Evolutionary conservation across 2,113 vertebrate genomes (phyloP).

Genomic region (Sinocyclocheilus maitianheensis): DNA sequence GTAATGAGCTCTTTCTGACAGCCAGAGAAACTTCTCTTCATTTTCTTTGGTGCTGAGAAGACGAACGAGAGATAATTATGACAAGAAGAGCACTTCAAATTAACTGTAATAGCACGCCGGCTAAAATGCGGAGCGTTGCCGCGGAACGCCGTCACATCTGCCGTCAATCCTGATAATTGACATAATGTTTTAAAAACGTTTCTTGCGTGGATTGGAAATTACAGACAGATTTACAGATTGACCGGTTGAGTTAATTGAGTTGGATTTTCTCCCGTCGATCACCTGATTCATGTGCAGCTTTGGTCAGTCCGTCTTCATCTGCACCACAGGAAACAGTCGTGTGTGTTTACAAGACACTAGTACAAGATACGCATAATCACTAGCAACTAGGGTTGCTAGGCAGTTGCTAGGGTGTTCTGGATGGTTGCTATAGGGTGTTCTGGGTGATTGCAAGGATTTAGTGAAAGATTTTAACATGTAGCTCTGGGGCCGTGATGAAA

Average conservation of each 20-base stretch:
- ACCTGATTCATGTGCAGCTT: not conserved
- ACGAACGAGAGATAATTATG: conserved; percentile 39
- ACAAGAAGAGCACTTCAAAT: conserved; percentile 37
- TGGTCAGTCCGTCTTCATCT: not conserved
- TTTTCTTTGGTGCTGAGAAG: conserved; percentile 39
- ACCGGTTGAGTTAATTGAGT: not conserved
- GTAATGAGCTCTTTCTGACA: conserved; percentile 43
- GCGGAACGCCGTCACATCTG: not conserved
- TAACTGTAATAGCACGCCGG: conserved; percentile 19
- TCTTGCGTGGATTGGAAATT: conserved; percentile 1
- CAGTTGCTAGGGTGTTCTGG: not conserved
- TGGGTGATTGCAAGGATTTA: not conserved
- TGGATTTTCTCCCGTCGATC: not conserved
- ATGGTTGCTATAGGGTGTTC: no score
- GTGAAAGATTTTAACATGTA: not conserved
- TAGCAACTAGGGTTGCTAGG: not conserved
- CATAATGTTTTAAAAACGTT: not conserved
- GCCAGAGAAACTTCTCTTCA: conserved; percentile 45
- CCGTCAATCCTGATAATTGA: conserved; percentile 34
- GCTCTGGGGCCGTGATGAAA: not conserved
- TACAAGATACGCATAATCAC: not conserved
- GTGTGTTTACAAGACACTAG: not conserved
- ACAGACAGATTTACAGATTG: conserved; percentile 6
- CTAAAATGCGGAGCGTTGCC: not conserved
- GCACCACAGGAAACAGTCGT: not conserved